Base-by-base conservation (phyloP, 1,140 invertebrate species). In the Drosophila sturtevanti region DNA sequence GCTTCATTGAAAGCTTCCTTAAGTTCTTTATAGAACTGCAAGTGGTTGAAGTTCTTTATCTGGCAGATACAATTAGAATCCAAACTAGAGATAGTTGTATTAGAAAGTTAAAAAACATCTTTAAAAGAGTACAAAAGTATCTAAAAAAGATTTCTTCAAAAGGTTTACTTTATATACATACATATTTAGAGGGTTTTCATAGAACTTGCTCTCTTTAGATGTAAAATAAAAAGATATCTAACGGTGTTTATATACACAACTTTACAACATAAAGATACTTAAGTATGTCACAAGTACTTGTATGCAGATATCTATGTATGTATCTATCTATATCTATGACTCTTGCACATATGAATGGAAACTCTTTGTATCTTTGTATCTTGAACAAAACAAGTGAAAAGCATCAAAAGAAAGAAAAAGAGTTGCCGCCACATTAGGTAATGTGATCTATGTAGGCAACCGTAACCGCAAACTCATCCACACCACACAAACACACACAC, bases 351-450 rank as follows among this genome's bases (percentile, higher is more conserved):
- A 79, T 86, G 84, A 87, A 87, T 89, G 84, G 76, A 65, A 68
- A 55, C 54, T 71, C 82, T 82, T 87, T 87, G 82, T 89, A 54
- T 77, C 72, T 51, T 44, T 9, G 24, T 34, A 24, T 31, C 7
- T 14, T 14, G 37, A 63, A 54, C 16, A 24, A 55, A 86, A 81
- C 82, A 86, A 86, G 79, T 89, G 82, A 84, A 89, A 86, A 86
- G 75, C 79, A 80, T 73, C 69, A 86, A 72, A 86, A 72, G 54
- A 64, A 62, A 67, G 55, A 70, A 77, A 70, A 79, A 63, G 55
- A 65, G 72, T 75, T 71, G 82, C 77, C 75, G 79, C 70, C 70
- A 70, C 79, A 87, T 86, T 86, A 89, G 81, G 82, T 86, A 86
- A 86, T 89, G 82, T 77, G 84, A 86, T 86, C 82, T 79, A 76